Percentiles rank a stretch among this genome's conserved stretches.
These are phyloP conservation scores for Eucriotettix oculatus DNA, from an alignment of 2,888 invertebrate genomes.

Conservation along the genomic window DNA sequence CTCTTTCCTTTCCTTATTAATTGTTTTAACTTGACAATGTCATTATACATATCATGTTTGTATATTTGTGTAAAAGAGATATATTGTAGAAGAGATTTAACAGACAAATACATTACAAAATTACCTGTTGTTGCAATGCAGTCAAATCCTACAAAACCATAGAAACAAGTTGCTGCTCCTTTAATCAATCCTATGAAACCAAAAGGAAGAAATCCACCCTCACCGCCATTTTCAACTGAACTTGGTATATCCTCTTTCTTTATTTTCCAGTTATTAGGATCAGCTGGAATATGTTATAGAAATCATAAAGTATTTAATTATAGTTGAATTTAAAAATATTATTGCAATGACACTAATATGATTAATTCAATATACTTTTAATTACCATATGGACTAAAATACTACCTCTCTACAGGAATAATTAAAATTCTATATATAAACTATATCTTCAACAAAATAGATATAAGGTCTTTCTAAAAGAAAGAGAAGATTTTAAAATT, in stretches of 20 bases:
- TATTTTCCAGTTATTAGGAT: slow-evolving; percentile 32
- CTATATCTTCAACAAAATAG: too few species aligned
- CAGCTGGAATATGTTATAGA: slow-evolving; percentile 19
- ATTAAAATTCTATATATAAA: too few species aligned
- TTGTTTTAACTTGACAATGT: too few species aligned
- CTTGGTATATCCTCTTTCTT: slow-evolving; percentile 2
- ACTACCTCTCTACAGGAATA: too few species aligned
- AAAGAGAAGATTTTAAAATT: too few species aligned
- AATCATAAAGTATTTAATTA: background rate
- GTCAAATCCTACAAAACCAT: slow-evolving; percentile 84
- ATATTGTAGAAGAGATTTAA: background rate
- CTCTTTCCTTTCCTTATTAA: too few species aligned
- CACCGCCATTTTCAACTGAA: slow-evolving; percentile 3
- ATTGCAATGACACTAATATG: too few species aligned
- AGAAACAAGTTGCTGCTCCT: slow-evolving; percentile 79
- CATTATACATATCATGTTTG: too few species aligned
- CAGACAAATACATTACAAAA: background rate
- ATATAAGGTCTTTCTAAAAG: too few species aligned
- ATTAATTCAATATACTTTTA: too few species aligned
- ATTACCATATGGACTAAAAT: too few species aligned
- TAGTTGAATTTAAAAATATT: background rate
- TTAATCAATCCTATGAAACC: slow-evolving; percentile 54
- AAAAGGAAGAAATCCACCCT: slow-evolving; percentile 38
- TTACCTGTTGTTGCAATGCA: slow-evolving; percentile 66
- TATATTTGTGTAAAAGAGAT: background rate